phyloP scores from a whole-genome alignment of 2,888 invertebrate species.

The Stenolophus ochropezus region DNA sequence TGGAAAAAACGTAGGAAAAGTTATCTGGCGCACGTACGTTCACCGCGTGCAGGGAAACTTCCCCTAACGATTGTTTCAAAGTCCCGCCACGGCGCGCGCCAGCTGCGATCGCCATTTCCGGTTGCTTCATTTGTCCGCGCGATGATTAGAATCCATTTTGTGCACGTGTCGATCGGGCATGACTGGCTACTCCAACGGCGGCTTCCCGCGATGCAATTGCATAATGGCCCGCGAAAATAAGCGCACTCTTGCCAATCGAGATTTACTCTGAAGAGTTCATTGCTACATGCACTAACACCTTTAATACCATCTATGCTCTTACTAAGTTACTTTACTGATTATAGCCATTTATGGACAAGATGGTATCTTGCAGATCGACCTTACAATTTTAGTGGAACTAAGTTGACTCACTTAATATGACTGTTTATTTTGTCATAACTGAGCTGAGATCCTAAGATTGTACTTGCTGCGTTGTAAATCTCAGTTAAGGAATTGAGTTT shows the following conservation, averaged over 20 bases:
- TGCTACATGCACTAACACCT: too few relatives aligned
- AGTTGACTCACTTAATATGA: too few relatives aligned
- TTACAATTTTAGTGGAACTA: too few relatives aligned
- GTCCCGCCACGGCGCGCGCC: slow-evolving; percentile 51
- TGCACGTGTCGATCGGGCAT: slow-evolving; percentile 62
- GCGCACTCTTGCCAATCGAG: neutral
- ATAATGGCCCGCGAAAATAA: slow-evolving; percentile 1
- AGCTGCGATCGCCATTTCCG: slow-evolving; percentile 62
- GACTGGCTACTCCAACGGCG: slow-evolving; percentile 18
- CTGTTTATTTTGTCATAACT: too few relatives aligned
- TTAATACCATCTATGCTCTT: too few relatives aligned
- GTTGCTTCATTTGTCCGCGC: slow-evolving; percentile 61
- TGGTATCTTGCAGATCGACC: too few relatives aligned
- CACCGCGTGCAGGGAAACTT: slow-evolving; percentile 40
- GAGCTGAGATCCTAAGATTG: too few relatives aligned
- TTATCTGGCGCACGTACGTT: slow-evolving; percentile 47
- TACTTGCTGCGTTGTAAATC: too few relatives aligned
- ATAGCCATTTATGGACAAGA: too few relatives aligned
- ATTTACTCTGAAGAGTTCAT: too few relatives aligned
- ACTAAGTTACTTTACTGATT: too few relatives aligned
- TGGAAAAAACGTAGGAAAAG: slow-evolving; percentile 35
- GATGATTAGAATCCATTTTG: slow-evolving; percentile 65
- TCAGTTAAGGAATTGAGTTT: too few relatives aligned
- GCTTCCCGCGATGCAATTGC: neutral
- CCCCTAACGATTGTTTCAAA: slow-evolving; percentile 52